A percentile compares a stretch with the other conserved stretches of the same genome.
phyloP scores from a whole-genome alignment of 2,888 invertebrate species.

The Cephus rjabovi region DNA sequence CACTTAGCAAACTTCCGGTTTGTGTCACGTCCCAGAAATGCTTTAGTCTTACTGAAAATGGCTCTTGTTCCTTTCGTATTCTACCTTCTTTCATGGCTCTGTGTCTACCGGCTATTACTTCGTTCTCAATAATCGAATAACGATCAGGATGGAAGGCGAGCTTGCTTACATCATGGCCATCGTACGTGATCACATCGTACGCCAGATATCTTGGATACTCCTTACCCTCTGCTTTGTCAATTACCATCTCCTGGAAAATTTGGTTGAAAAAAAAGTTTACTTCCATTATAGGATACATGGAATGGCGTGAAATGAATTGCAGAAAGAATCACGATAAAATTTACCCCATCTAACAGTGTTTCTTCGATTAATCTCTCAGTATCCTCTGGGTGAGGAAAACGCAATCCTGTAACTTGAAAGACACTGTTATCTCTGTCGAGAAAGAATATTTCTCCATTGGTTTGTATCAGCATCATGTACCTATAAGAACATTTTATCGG shows the following conservation, averaged over 20 bases:
- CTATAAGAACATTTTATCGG: slow-evolving; percentile 64
- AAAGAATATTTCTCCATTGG: slow-evolving; percentile 87
- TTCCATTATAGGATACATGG: neutral
- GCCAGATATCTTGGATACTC: slow-evolving; percentile 90
- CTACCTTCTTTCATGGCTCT: slow-evolving; percentile 81
- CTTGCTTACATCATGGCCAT: slow-evolving; percentile 82
- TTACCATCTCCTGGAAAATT: slow-evolving; percentile 90
- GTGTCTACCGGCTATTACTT: slow-evolving; percentile 77
- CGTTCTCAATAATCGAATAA: slow-evolving; percentile 79
- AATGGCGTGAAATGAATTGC: slow-evolving; percentile 1
- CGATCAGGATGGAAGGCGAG: slow-evolving; percentile 82
- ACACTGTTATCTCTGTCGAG: slow-evolving; percentile 95
- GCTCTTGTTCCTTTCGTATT: slow-evolving; percentile 82
- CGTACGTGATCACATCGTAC: slow-evolving; percentile 92
- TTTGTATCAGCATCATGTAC: slow-evolving; percentile 96
- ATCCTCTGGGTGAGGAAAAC: slow-evolving; percentile 84
- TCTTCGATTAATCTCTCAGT: slow-evolving; percentile 77
- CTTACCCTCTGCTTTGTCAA: slow-evolving; percentile 83
- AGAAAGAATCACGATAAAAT: slow-evolving; percentile 43
- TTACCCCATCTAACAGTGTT: slow-evolving; percentile 93
- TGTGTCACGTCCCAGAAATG: slow-evolving; percentile 89
- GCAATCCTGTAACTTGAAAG: slow-evolving; percentile 84
- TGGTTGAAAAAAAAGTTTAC: neutral
- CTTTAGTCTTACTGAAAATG: slow-evolving; percentile 91
- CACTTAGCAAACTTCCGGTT: slow-evolving; percentile 78